Percentiles rank a stretch among this genome's conserved stretches.
Evolutionary conservation across 2,113 vertebrate genomes (phyloP).

Genomic region (Thamnophis sirtalis): DNA sequence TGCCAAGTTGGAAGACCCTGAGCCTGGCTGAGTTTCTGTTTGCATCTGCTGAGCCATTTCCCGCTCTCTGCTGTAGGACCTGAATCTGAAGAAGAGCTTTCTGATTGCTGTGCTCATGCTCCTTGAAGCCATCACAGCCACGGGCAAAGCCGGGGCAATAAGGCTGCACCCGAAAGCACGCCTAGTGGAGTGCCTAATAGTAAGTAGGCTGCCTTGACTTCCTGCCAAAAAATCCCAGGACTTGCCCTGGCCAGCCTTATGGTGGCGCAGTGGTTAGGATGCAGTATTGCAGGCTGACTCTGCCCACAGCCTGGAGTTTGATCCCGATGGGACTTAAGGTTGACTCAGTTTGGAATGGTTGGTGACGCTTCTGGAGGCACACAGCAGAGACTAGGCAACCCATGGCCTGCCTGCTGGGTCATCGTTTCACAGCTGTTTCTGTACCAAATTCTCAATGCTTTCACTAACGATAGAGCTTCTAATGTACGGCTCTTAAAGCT

Average conservation of each 20-base stretch:
- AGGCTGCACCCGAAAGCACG: neutral
- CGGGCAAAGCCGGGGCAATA: neutral
- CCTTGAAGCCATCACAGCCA: conserved; percentile 9
- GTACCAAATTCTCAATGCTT: neutral
- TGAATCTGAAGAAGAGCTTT: conserved; percentile 14
- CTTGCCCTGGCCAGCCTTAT: neutral
- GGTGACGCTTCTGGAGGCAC: neutral
- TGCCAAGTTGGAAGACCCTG: neutral
- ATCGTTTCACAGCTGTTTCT: neutral
- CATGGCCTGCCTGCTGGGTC: neutral
- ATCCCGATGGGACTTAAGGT: neutral
- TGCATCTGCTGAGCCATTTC: neutral
- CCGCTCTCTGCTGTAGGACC: neutral
- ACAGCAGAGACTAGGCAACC: neutral
- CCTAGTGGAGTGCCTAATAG: conserved; percentile 7
- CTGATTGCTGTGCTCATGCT: conserved; percentile 22
- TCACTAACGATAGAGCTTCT: neutral
- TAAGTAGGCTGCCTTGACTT: neutral
- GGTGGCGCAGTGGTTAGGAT: neutral
- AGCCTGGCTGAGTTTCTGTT: neutral
- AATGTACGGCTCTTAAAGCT: neutral
- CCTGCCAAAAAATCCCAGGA: neutral
- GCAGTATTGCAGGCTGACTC: neutral
- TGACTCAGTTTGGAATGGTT: neutral
- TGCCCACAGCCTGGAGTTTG: neutral